A percentile compares a stretch with the other conserved stretches of the same genome.
Evolutionary conservation across 2,113 vertebrate genomes (phyloP).

Genomic region (Peromyscus polionotus): DNA sequence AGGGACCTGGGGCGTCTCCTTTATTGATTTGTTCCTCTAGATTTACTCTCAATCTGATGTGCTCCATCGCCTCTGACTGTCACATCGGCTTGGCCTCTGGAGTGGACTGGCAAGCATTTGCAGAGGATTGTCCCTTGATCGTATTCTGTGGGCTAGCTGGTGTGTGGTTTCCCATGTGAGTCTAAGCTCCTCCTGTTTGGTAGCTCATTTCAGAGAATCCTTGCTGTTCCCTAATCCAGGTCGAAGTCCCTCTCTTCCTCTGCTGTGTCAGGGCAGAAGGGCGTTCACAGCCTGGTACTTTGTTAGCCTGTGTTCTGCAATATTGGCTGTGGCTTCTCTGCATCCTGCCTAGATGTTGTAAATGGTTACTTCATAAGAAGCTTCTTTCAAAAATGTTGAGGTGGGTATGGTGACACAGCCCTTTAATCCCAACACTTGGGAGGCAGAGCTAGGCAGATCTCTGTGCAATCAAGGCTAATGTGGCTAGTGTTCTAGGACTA

Average conservation of each 20-base stretch:
- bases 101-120: background rate
- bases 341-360: background rate
- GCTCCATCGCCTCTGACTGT: background rate
- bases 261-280: background rate
- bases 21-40: background rate
- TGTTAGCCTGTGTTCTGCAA: background rate
- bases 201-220: background rate
- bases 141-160: background rate
- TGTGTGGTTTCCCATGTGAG: background rate
- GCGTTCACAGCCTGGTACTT: background rate
- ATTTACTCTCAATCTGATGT: background rate
- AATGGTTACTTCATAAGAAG: constrained; percentile 35
- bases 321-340: constrained; percentile 9
- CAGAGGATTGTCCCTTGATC: background rate
- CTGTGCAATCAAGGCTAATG: background rate
- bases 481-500: background rate
- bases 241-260: background rate
- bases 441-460: background rate
- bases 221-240: background rate
- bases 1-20: background rate
- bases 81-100: background rate
- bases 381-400: constrained; percentile 3
- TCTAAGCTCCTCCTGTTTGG: background rate
- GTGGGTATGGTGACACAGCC: background rate
- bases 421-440: background rate